Base-by-base conservation (phyloP, 2,888 invertebrate species). In the Scaptomyza cyrtandrae region DNA sequence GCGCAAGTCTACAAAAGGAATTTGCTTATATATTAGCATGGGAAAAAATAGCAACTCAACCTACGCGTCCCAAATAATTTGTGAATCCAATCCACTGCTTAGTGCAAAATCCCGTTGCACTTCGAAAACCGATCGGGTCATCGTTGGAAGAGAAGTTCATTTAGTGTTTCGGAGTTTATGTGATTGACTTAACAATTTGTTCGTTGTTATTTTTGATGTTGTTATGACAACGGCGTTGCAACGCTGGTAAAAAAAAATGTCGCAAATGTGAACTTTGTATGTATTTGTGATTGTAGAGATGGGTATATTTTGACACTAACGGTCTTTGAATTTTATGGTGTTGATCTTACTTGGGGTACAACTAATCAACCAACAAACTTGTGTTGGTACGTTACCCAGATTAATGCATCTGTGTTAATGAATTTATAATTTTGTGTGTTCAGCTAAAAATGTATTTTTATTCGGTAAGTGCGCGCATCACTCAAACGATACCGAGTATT, bases 31-130 rank as follows among this genome's bases (percentile, higher is more conserved):
- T 6, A 24, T 37, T 11, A 2, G 7, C n/a, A n/a, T 11, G 0
- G 6, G 5, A 52, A 6, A 10, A 11, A 31, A 41, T 1, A 11
- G 11, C 24, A 3, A 31, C 27, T 48, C 53, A 31, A 80, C 90
- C 58, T 76, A 90, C 90, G 86, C 80, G 70, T 90, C 90, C 90
- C 90, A 90, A 43, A 90, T 80, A 3, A 90, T 84, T 79, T 90
- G 89, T 1, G 84, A 79, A 31, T 80, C 71, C 3, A 89, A 54
- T 0, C 83, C 87, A 39, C 80, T 74, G 57, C 79, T 80, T 0
- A 76, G 46, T 2, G 89, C 90, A 59, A 90, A 89, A 64, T 90
- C 89, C 35, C 77, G 78, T 59, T 90, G 90, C 41, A 90, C 86
- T 39, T 90, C 86, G 46, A 66, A 79, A 14, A 78, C 78, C 1